Percentiles rank a stretch among this genome's conserved stretches.
These are phyloP conservation scores for Cremastobaeus sp. DNA, from an alignment of 2,888 invertebrate species.

Conservation along the genomic window DNA sequence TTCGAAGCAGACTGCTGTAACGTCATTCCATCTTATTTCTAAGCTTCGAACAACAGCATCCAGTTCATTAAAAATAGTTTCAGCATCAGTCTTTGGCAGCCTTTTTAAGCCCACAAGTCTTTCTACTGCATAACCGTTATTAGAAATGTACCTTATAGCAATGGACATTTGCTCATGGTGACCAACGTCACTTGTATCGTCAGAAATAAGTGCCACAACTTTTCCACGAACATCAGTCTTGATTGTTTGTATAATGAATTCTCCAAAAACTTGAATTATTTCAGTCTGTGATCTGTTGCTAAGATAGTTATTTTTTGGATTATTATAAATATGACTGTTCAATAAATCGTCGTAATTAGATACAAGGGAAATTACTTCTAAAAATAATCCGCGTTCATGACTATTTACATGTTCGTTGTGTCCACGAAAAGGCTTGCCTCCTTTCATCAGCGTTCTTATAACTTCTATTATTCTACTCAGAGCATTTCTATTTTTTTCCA, in stretches of 20 bases:
- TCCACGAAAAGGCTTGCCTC: slow-evolving; percentile 31
- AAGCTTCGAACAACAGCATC: slow-evolving; percentile 1
- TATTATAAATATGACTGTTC: slow-evolving; percentile 3
- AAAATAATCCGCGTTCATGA: slow-evolving; percentile 22
- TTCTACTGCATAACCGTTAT: slow-evolving; percentile 10
- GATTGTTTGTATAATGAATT: slow-evolving; percentile 14
- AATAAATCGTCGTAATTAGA: slow-evolving; percentile 9
- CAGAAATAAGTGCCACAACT: slow-evolving; percentile 18
- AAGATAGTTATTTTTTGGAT: slow-evolving; percentile 16
- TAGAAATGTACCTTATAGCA: slow-evolving; percentile 23
- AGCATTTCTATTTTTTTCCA: slow-evolving; percentile 10
- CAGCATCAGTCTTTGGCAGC: slow-evolving; percentile 14
- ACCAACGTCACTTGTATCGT: slow-evolving; percentile 21
- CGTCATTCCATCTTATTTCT: slow-evolving; percentile 11
- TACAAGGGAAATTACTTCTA: slow-evolving; percentile 18
- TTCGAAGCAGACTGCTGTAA: slow-evolving; percentile 29
- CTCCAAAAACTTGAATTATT: slow-evolving; percentile 3
- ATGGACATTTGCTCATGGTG: slow-evolving; percentile 32
- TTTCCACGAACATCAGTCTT: slow-evolving; percentile 2
- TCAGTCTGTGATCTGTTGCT: slow-evolving; percentile 22
- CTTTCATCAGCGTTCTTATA: slow-evolving; percentile 14
- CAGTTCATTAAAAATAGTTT: slow-evolving; percentile 25
- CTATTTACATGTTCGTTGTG: slow-evolving; percentile 17
- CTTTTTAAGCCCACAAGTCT: slow-evolving; percentile 17
- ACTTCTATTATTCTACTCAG: slow-evolving; percentile 12